These are phyloP conservation scores for Acromyrmex echinatior DNA, from an alignment of 1,140 invertebrate species.

Conservation along the genomic window DNA sequence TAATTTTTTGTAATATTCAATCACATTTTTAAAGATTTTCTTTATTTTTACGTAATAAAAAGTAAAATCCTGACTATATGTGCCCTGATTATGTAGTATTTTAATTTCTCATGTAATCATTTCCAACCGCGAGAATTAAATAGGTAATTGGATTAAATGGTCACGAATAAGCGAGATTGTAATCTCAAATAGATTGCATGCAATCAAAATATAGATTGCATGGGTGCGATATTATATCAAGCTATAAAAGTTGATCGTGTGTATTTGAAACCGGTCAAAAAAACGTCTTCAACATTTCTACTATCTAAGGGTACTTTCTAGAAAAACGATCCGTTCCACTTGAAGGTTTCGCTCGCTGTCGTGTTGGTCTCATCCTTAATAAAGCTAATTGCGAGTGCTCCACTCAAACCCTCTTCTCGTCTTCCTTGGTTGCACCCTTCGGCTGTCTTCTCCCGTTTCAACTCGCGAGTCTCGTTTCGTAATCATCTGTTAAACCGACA, in stretches of 20 bases:
- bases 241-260: background rate
- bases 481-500: constrained; percentile 71
- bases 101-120: background rate
- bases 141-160: background rate
- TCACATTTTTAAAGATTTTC: background rate
- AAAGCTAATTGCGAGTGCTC: constrained; percentile 72
- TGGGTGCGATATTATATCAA: background rate
- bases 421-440: constrained; percentile 36
- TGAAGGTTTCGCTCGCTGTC: constrained; percentile 55
- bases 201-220: background rate
- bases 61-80: background rate
- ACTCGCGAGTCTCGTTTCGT: constrained; percentile 63
- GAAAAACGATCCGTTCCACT: constrained; percentile 60
- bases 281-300: background rate
- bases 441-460: constrained; percentile 50
- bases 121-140: background rate
- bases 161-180: background rate
- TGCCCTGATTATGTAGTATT: background rate
- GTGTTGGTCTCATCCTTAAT: constrained; percentile 67
- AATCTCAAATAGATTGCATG: background rate
- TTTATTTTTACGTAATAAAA: background rate
- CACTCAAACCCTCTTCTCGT: constrained; percentile 35
- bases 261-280: constrained; percentile 19
- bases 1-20: background rate
- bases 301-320: background rate